These are phyloP conservation scores for Pogonognathellus flavescens DNA, from an alignment of 1,140 invertebrate genomes.

Conservation along the genomic window DNA sequence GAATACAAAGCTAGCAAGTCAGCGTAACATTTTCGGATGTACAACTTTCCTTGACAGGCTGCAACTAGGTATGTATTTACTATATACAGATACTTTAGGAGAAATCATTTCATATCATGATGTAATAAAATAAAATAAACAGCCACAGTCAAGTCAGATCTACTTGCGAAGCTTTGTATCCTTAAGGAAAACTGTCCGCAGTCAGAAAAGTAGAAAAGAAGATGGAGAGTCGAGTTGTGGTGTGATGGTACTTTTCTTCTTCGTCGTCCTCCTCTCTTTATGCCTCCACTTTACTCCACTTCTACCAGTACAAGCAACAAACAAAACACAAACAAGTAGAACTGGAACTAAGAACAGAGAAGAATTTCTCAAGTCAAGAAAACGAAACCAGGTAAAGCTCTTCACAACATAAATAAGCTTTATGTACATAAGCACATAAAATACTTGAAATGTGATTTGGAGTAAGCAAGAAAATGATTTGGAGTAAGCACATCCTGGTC, in stretches of 20 bases:
- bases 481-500: no score
- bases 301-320: neutral
- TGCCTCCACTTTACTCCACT: neutral
- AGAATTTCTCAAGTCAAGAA: neutral
- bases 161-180: neutral
- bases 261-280: neutral
- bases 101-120: conserved; percentile 45
- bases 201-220: no score
- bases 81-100: conserved; percentile 28
- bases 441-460: conserved; percentile 45
- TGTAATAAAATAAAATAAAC: conserved; percentile 48
- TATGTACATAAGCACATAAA: conserved; percentile 49
- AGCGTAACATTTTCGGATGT: neutral
- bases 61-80: neutral
- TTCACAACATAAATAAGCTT: conserved; percentile 38
- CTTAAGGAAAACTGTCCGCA: no score
- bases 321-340: no score
- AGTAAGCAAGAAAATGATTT: no score
- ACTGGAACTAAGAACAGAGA: no score
- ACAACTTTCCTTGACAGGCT: neutral
- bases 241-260: no score
- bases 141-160: conserved; percentile 15
- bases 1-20: conserved; percentile 21
- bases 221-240: no score
- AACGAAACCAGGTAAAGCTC: conserved; percentile 41